Evolutionary conservation across 2,113 vertebrate genomes (phyloP).

Genomic region (Lynx canadensis): DNA sequence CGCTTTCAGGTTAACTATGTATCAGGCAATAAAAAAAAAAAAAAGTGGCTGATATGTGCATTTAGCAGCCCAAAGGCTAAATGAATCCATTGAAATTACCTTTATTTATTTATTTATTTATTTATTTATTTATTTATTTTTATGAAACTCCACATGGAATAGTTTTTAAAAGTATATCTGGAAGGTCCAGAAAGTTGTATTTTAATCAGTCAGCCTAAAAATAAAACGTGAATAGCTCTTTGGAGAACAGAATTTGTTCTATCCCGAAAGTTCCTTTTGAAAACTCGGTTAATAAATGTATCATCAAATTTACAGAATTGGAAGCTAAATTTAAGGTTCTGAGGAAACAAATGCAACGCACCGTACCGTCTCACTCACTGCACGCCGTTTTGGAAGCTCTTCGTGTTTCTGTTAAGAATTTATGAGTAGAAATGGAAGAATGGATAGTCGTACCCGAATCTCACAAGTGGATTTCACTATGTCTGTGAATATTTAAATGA

Average conservation of each 20-base stretch:
- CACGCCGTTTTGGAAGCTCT: not conserved
- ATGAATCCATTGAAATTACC: not conserved
- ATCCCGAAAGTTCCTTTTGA: not conserved
- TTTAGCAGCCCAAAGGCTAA: not conserved
- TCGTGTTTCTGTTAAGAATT: accelerated
- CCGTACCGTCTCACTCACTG: not conserved
- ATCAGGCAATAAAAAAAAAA: not conserved
- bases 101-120: too few species aligned
- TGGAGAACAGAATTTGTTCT: not conserved
- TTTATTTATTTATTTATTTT: not conserved
- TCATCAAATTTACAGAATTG: not conserved
- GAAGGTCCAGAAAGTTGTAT: not conserved
- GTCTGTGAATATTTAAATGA: not conserved
- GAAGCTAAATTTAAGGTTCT: not conserved
- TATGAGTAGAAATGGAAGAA: not conserved
- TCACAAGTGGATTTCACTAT: too few species aligned
- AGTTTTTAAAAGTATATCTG: not conserved
- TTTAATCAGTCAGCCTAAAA: not conserved
- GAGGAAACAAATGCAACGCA: too few species aligned
- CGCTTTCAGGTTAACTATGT: not conserved
- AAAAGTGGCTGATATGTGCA: not conserved
- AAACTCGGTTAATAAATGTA: not conserved
- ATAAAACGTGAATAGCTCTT: not conserved
- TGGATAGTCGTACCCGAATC: not conserved
- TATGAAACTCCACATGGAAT: not conserved